Conservation (phyloP, 2,888 invertebrate species). For the Netelia inedita region DNA sequence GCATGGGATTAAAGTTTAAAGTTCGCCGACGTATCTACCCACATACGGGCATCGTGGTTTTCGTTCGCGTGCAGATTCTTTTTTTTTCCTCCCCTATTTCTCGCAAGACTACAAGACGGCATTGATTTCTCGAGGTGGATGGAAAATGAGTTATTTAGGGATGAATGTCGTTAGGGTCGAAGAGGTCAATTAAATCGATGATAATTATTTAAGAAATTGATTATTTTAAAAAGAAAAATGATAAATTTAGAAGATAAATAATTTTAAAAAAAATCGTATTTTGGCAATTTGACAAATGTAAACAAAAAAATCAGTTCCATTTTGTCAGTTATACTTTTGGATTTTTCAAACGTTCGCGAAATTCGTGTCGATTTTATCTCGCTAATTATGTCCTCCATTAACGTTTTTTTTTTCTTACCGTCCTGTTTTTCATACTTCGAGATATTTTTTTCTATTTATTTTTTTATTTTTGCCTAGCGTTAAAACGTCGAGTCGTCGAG, state of each 20-base stretch:
- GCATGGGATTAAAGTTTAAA: slow-evolving; percentile 46
- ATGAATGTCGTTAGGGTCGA: neutral
- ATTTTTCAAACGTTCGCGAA: neutral
- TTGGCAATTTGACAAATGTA: no score
- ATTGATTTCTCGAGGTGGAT: neutral
- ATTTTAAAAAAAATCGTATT: no score
- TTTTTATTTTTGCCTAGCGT: slow-evolving; percentile 2
- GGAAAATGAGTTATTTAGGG: neutral
- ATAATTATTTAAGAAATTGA: no score
- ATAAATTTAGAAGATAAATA: no score
- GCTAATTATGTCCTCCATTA: slow-evolving; percentile 45
- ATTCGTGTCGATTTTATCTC: neutral
- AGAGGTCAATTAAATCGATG: no score
- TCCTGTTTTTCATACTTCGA: neutral
- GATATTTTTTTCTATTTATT: neutral
- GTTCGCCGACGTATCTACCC: slow-evolving; percentile 32
- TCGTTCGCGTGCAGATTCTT: neutral
- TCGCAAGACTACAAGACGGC: slow-evolving; percentile 12
- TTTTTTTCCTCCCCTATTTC: slow-evolving; percentile 4
- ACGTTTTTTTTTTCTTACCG: slow-evolving; percentile 5
- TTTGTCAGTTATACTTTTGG: no score
- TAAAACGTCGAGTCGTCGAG: slow-evolving; percentile 24
- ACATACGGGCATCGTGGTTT: slow-evolving; percentile 1
- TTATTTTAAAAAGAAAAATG: no score
- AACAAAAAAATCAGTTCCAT: no score